Evolutionary conservation across 2,888 invertebrate species (phyloP).

Genomic region (Caenorhabditis afra): DNA sequence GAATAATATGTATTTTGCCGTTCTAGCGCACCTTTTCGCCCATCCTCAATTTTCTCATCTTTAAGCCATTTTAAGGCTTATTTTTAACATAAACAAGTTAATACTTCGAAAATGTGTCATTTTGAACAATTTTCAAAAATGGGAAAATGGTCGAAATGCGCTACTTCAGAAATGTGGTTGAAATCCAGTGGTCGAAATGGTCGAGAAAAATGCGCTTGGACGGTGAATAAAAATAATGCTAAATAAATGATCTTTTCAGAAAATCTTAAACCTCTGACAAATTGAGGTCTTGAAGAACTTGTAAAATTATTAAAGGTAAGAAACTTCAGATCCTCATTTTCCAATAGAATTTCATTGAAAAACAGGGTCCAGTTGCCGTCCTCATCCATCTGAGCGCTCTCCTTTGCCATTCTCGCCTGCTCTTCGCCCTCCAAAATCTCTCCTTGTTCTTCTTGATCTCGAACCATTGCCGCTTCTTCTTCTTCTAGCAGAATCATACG

Average conservation of each 20-base stretch:
- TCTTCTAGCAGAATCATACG: too few species aligned
- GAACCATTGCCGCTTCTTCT: too few species aligned
- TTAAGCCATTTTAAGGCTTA: slow-evolving; percentile 7
- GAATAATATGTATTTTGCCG: slow-evolving; percentile 6
- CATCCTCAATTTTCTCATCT: background rate
- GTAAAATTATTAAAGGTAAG: too few species aligned
- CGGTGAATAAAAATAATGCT: slow-evolving; percentile 3
- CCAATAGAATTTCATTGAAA: too few species aligned
- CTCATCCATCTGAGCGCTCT: too few species aligned
- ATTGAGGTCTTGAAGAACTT: too few species aligned
- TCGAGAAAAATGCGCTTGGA: background rate
- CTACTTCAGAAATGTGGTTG: background rate
- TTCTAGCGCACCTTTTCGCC: slow-evolving; percentile 5
- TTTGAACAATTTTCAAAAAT: background rate
- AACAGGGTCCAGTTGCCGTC: too few species aligned
- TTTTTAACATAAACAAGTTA: background rate
- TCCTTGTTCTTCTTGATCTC: too few species aligned
- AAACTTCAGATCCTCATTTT: too few species aligned
- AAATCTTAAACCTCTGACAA: too few species aligned
- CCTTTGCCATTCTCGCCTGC: too few species aligned
- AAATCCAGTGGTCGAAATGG: background rate
- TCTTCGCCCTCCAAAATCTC: too few species aligned
- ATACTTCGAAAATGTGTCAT: background rate
- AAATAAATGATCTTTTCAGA: background rate
- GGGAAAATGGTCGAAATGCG: background rate